Evolutionary conservation across 64 coral and sea anemone species (phyloP), one percentile per base, ranked within the genome.

Genomic region (Hydrozoanthus tunicans): DNA sequence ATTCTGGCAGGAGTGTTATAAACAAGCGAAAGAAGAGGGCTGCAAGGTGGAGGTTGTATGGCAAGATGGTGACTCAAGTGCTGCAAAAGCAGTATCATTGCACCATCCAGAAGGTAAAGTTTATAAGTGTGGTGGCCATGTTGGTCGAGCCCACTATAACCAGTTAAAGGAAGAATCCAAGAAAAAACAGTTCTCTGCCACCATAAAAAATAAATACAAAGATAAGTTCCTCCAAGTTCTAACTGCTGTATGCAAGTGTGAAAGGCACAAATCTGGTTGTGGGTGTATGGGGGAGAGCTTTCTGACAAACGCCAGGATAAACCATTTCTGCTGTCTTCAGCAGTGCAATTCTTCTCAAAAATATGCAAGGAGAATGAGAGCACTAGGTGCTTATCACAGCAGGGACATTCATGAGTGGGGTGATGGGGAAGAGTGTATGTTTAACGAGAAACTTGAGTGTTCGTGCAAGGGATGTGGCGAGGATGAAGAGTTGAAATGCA

Each of bases 241-340:
- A 13, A 94, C 4, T 51, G 6, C 17, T 9, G 83, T 85, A 12
- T 94, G 88, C 9, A 51, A 71, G 6, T 94, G 89, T 26, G 5
- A 57, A 12, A 78, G 93, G 26, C 81, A 94, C 76, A 91, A 59
- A 58, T n/a, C 53, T 12, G 77, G 84, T 12, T 91, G 93, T 85
- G 86, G 86, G 0, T 94, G 93, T 32, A 23, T 94, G 15, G 72
- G 77, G 4, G 79, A 94, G 7, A 17, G 27, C 0, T 93, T 93
- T 55, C 27, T 93, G 5, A 90, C 76, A 64, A 59, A 71, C 12
- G 88, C 86, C 11, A 64, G 84, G 57, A 80, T 93, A 53, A 93
- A 89, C 66, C 92, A 93, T 61, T 93, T 93, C 51, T 94, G 93
- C 57, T 72, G 60, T 6, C 62, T 90, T 15, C 93, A 94, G 26